A percentile compares a stretch with the other conserved stretches of the same genome.
Conservation (phyloP, 1,140 invertebrate genomes). For the Calosoma granatense region DNA sequence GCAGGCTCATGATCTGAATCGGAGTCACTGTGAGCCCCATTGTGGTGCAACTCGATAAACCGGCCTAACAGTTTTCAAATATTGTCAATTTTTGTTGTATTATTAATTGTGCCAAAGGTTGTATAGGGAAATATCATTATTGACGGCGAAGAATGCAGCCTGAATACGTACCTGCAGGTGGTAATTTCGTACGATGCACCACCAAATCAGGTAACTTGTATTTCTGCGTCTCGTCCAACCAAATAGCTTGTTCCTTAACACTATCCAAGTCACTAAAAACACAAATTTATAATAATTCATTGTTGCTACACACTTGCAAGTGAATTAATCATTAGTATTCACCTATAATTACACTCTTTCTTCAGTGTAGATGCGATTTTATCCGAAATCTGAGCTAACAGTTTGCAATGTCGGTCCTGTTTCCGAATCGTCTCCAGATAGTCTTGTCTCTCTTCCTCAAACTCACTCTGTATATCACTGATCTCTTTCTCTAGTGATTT, state of each 20-base stretch:
- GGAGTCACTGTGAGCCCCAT: slow-evolving; percentile 35
- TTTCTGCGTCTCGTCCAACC: slow-evolving; percentile 64
- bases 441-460: slow-evolving; percentile 72
- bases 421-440: slow-evolving; percentile 75
- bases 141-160: too few species aligned
- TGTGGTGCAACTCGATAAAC: slow-evolving; percentile 34
- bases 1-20: slow-evolving; percentile 21
- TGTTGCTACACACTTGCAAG: slow-evolving; percentile 11
- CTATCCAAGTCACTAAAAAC: slow-evolving; percentile 53
- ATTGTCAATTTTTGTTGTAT: background rate
- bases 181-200: slow-evolving; percentile 54
- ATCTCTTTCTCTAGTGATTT: slow-evolving; percentile 62
- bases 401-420: slow-evolving; percentile 61
- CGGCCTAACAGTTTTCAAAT: slow-evolving; percentile 19
- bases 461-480: slow-evolving; percentile 70
- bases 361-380: slow-evolving; percentile 61
- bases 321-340: slow-evolving; percentile 14
- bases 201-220: slow-evolving; percentile 64
- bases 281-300: slow-evolving; percentile 19
- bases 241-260: slow-evolving; percentile 58
- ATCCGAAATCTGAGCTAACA: slow-evolving; percentile 58
- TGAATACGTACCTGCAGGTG: slow-evolving; percentile 54
- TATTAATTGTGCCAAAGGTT: background rate
- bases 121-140: too few species aligned
- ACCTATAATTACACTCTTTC: slow-evolving; percentile 66